Conservation (phyloP, 2,888 invertebrate genomes). For the Bombylius major region DNA sequence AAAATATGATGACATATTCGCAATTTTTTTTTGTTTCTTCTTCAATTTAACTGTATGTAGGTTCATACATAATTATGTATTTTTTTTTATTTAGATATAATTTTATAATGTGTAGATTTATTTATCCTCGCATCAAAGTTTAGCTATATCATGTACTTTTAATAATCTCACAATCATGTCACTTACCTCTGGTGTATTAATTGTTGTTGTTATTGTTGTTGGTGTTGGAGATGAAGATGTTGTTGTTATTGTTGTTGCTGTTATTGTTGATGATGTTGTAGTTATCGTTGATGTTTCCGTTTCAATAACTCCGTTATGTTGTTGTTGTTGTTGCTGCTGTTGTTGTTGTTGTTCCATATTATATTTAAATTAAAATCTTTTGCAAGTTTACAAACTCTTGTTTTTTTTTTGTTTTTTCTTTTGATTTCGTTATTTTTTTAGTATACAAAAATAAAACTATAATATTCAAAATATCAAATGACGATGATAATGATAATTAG, state of each 20-base stretch:
- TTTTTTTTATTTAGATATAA: no score
- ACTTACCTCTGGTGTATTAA: not conserved
- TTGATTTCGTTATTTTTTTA: not conserved
- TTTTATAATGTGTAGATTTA: no score
- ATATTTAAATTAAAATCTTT: not conserved
- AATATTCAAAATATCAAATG: no score
- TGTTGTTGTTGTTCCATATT: conserved; percentile 13
- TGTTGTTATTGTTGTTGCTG: conserved; percentile 12
- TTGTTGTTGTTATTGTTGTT: not conserved
- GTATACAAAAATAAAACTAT: no score
- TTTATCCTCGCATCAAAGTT: no score
- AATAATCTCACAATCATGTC: not conserved
- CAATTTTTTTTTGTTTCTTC: no score
- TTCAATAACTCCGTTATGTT: conserved; percentile 32
- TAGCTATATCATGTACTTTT: no score
- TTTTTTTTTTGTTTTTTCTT: not conserved
- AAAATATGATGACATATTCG: no score
- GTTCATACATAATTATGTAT: no score
- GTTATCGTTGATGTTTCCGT: conserved; percentile 18
- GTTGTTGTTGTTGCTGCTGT: conserved; percentile 19
- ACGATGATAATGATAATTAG: no score
- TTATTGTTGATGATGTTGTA: not conserved
- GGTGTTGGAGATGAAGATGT: not conserved
- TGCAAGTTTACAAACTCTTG: not conserved
- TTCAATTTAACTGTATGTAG: no score